Evolutionary conservation across 2,888 invertebrate genomes (phyloP).

Genomic region (Pyrgus malvae): DNA sequence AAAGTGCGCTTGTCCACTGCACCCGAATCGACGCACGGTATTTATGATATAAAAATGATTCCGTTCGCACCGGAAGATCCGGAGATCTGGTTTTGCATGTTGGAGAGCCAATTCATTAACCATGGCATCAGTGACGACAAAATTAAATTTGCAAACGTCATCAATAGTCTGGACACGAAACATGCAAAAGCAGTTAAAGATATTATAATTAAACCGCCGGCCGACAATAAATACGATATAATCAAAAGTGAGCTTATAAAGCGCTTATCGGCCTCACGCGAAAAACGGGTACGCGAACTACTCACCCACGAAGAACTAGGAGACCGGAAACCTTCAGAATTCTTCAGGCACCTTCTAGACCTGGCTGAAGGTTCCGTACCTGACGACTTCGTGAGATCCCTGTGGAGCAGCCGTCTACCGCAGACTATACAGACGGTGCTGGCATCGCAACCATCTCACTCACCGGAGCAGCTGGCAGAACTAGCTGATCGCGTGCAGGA

Average conservation of each 20-base stretch:
- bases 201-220: not conserved
- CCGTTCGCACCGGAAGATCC: too few relatives aligned
- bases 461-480: conserved; percentile 5
- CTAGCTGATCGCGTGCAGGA: conserved; percentile 8
- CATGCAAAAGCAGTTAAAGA: not conserved
- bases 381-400: not conserved
- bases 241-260: not conserved
- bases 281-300: not conserved
- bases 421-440: conserved; percentile 9
- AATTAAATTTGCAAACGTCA: too few relatives aligned
- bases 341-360: not conserved
- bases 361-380: not conserved
- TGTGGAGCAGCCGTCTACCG: conserved; percentile 16
- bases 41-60: too few relatives aligned
- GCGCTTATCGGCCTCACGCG: not conserved
- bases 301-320: conserved; percentile 4
- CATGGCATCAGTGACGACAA: too few relatives aligned
- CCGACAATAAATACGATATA: not conserved
- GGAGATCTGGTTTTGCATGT: too few relatives aligned
- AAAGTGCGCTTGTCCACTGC: too few relatives aligned
- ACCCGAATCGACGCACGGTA: too few relatives aligned
- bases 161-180: not conserved
- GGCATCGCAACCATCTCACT: conserved; percentile 1
- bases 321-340: not conserved
- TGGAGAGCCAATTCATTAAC: too few relatives aligned